Conservation (phyloP, 2,113 vertebrate genomes). For the Thamnaconus septentrionalis region DNA sequence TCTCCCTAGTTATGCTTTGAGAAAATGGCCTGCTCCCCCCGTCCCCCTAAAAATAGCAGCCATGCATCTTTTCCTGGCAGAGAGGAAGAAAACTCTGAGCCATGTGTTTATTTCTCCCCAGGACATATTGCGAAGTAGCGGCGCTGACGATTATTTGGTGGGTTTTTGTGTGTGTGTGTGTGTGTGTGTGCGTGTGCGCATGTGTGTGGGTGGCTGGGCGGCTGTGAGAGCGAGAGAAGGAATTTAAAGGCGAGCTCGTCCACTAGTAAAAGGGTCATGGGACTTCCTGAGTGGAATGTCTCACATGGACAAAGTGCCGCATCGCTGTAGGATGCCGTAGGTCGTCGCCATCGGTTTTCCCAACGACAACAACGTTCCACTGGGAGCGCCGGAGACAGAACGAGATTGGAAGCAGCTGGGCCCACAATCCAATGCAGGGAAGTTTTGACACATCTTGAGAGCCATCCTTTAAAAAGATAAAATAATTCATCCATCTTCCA, state of each 20-base stretch:
- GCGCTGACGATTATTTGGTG: constrained; percentile 29
- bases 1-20: constrained; percentile 50
- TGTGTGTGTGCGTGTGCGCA: constrained; percentile 19
- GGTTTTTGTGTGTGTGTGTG: constrained; percentile 22
- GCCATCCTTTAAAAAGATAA: too few species aligned
- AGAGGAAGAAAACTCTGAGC: constrained; percentile 38
- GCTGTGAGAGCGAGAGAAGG: constrained; percentile 27
- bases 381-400: background rate
- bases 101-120: constrained; percentile 61
- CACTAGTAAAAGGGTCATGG: constrained; percentile 63
- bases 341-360: constrained; percentile 35
- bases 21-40: constrained; percentile 45
- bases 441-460: background rate
- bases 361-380: constrained; percentile 27
- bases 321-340: constrained; percentile 9
- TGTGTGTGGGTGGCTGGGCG: constrained; percentile 1
- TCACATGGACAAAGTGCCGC: constrained; percentile 43
- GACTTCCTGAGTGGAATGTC: constrained; percentile 61
- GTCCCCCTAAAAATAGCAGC: constrained; percentile 54
- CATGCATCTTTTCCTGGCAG: constrained; percentile 55
- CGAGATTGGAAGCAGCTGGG: constrained; percentile 45
- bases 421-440: constrained; percentile 3
- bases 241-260: constrained; percentile 22
- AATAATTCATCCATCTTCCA: too few species aligned
- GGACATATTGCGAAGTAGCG: constrained; percentile 47